Evolutionary conservation across 2,113 vertebrate species (phyloP).

Genomic region (Holacanthus passer): DNA sequence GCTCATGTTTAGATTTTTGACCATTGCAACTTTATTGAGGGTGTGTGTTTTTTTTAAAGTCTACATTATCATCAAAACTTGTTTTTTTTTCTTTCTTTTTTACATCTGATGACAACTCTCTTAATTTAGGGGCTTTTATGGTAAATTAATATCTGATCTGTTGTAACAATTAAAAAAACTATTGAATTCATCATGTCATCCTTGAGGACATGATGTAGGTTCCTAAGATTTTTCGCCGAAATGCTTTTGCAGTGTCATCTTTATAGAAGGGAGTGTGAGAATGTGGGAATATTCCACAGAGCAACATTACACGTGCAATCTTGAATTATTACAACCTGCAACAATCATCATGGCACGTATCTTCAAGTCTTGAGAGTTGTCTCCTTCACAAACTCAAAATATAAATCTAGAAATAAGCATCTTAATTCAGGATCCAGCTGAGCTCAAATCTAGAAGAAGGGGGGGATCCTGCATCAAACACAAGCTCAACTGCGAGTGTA

Average conservation of each 20-base stretch:
- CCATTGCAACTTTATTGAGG: not conserved
- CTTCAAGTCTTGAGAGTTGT: not conserved
- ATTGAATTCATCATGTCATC: not conserved
- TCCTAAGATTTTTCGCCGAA: not conserved
- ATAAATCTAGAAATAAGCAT: not conserved
- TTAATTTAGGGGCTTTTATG: not conserved
- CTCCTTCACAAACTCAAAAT: not conserved
- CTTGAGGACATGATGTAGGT: not conserved
- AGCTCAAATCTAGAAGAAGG: constrained; percentile 18
- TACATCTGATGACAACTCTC: not conserved
- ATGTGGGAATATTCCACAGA: not conserved
- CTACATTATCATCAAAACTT: not conserved
- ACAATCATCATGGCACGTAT: not conserved
- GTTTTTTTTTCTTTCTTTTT: not conserved
- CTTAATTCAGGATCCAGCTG: not conserved
- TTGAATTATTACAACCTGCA: not conserved
- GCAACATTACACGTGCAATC: not conserved
- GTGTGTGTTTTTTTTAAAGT: not conserved
- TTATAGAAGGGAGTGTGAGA: not conserved
- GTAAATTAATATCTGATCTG: not conserved
- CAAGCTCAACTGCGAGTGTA: constrained; percentile 4
- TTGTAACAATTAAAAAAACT: too few species aligned
- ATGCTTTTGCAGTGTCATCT: not conserved
- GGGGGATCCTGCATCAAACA: constrained; percentile 4
- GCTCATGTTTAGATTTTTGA: not conserved